Evolutionary conservation across 2,888 invertebrate species (phyloP).

Genomic region (Polymixis flavicincta): DNA sequence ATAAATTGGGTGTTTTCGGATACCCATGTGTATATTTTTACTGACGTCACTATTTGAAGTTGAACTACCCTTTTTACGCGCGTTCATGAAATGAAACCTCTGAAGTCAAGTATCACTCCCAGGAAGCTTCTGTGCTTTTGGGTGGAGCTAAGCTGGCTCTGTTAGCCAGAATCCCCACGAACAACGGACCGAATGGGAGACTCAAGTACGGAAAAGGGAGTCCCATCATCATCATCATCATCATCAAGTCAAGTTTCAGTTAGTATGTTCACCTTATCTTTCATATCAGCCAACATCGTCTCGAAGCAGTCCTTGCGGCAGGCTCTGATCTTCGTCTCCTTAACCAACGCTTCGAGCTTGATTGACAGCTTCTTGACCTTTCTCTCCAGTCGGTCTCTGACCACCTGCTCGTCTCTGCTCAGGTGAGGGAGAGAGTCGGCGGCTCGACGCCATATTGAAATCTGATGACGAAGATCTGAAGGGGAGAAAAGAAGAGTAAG

Average conservation of each 20-base stretch:
- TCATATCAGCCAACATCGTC: constrained; percentile 93
- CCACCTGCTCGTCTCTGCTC: constrained; percentile 95
- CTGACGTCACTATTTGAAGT: too few relatives aligned
- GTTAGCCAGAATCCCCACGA: too few relatives aligned
- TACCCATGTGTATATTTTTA: too few relatives aligned
- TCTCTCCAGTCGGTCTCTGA: constrained; percentile 93
- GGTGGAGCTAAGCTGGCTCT: too few relatives aligned
- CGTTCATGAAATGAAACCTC: not conserved
- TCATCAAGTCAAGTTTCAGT: not conserved
- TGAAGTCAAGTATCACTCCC: not conserved
- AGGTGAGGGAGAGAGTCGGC: constrained; percentile 95
- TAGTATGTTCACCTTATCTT: constrained; percentile 89
- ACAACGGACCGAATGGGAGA: too few relatives aligned
- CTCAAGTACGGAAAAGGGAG: too few relatives aligned
- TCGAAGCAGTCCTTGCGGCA: constrained; percentile 90
- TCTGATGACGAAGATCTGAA: constrained; percentile 95
- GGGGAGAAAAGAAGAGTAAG: constrained; percentile 1
- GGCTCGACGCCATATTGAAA: constrained; percentile 95
- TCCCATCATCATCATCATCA: too few relatives aligned
- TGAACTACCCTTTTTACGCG: not conserved
- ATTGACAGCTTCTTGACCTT: constrained; percentile 93
- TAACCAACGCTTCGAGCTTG: constrained; percentile 67
- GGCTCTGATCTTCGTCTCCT: constrained; percentile 81
- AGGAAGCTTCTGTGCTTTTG: too few relatives aligned
- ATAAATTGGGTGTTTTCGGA: too few relatives aligned